Percentiles rank a stretch among this genome's conserved stretches.
phyloP scores from a whole-genome alignment of 2,113 vertebrate genomes.

The Ranitomeya variabilis region DNA sequence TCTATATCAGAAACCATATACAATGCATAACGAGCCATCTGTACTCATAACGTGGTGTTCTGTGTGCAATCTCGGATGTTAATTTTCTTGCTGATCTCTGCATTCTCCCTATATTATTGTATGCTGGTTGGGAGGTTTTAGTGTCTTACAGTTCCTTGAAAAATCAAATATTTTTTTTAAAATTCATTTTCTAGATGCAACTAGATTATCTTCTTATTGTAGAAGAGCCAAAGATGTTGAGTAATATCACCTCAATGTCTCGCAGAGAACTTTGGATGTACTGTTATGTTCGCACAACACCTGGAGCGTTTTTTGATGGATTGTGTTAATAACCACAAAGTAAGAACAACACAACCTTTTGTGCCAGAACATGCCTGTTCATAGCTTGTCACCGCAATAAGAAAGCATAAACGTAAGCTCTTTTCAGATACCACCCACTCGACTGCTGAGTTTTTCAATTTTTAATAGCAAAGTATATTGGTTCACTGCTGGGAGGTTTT shows the following conservation, averaged over 20 bases:
- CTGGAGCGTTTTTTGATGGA: slow-evolving; percentile 57
- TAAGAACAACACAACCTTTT: slow-evolving; percentile 56
- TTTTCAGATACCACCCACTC: slow-evolving; percentile 52
- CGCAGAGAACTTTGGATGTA: slow-evolving; percentile 44
- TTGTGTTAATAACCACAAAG: slow-evolving; percentile 56
- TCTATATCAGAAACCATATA: not conserved
- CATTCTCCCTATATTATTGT: not conserved
- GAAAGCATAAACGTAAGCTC: slow-evolving; percentile 55
- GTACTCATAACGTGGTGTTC: not conserved
- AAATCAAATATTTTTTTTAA: not conserved
- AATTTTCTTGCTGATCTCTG: not conserved
- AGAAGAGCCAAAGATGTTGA: not conserved
- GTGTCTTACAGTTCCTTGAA: not conserved
- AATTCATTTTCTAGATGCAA: slow-evolving; percentile 25
- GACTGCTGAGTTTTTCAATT: slow-evolving; percentile 56
- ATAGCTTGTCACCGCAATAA: slow-evolving; percentile 53
- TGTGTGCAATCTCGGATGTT: not conserved
- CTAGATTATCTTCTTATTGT: slow-evolving; percentile 2
- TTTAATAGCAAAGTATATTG: slow-evolving; percentile 59
- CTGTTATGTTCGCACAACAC: slow-evolving; percentile 43
- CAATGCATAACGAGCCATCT: not conserved
- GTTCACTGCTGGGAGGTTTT: slow-evolving; percentile 61
- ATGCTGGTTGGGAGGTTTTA: not conserved
- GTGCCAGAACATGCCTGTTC: slow-evolving; percentile 56
- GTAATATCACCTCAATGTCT: slow-evolving; percentile 41